These are phyloP conservation scores for Chanos chanos DNA, from an alignment of 2,797 vertebrate species.

Conservation along the genomic window DNA sequence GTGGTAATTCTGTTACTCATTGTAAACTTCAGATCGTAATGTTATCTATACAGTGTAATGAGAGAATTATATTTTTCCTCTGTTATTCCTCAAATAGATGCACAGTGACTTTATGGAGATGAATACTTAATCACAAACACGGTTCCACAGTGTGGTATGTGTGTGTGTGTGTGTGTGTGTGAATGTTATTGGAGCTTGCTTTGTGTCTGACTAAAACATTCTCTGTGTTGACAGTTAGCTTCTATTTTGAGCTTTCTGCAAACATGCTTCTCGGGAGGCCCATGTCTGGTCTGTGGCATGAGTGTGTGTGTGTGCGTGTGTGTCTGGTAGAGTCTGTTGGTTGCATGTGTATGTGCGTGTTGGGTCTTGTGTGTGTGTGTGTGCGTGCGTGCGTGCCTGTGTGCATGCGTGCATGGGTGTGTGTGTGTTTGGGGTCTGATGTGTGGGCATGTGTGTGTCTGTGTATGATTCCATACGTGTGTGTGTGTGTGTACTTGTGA, in stretches of 20 bases:
- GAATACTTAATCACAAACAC: too few species aligned
- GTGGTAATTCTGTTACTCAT: too few species aligned
- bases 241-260: conserved; percentile 49
- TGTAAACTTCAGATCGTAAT: too few species aligned
- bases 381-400: too few species aligned
- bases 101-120: not conserved
- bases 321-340: too few species aligned
- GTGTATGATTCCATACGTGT: conserved; percentile 20
- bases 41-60: too few species aligned
- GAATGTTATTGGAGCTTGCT: too few species aligned
- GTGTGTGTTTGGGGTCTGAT: not conserved
- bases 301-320: conserved; percentile 19
- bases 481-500: conserved; percentile 12
- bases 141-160: not conserved
- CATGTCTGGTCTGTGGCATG: conserved; percentile 43
- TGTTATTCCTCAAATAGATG: not conserved
- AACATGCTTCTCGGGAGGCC: conserved; percentile 46
- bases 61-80: not conserved
- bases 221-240: conserved; percentile 39
- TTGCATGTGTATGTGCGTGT: too few species aligned
- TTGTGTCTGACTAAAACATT: conserved; percentile 56
- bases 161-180: conserved; percentile 26
- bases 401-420: not conserved
- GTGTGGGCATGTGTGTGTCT: conserved; percentile 21
- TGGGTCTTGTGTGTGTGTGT: conserved; percentile 20